A percentile compares a stretch with the other conserved stretches of the same genome.
Conservation (phyloP, 1,140 invertebrate genomes). For the Heliothis virescens region DNA sequence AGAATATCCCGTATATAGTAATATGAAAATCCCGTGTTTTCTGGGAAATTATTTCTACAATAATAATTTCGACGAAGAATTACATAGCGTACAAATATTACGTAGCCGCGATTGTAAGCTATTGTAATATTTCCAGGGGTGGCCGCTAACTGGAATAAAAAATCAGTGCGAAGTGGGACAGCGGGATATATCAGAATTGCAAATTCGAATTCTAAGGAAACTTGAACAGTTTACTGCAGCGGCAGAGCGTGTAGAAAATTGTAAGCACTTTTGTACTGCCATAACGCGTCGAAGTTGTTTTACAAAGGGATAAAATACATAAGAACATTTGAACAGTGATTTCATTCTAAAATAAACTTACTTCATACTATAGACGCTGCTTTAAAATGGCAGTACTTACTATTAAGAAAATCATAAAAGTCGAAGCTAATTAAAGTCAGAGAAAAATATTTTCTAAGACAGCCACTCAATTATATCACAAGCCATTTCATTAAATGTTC, state of each 20-base stretch:
- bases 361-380: not conserved
- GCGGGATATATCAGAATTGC: constrained; percentile 43
- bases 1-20: too few relatives aligned
- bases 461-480: too few relatives aligned
- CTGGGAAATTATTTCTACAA: too few relatives aligned
- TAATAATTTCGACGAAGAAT: too few relatives aligned
- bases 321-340: not conserved
- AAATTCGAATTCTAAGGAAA: constrained; percentile 46
- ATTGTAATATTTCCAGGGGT: constrained; percentile 20
- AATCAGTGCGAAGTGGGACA: constrained; percentile 41
- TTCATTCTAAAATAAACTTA: not conserved
- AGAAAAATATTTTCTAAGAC: too few relatives aligned
- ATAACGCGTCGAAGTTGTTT: constrained; percentile 3
- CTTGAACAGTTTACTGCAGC: constrained; percentile 43
- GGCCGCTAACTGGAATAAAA: constrained; percentile 36
- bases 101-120: not conserved
- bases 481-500: too few relatives aligned
- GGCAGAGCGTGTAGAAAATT: constrained; percentile 33
- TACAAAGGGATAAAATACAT: constrained; percentile 1
- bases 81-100: not conserved
- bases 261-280: constrained; percentile 36
- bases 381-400: too few relatives aligned
- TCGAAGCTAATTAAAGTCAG: too few relatives aligned
- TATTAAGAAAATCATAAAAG: too few relatives aligned
- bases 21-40: too few relatives aligned